Percentiles rank a stretch among this genome's conserved stretches.
Evolutionary conservation across 2,888 invertebrate genomes (phyloP).

Genomic region (Patella pellucida): DNA sequence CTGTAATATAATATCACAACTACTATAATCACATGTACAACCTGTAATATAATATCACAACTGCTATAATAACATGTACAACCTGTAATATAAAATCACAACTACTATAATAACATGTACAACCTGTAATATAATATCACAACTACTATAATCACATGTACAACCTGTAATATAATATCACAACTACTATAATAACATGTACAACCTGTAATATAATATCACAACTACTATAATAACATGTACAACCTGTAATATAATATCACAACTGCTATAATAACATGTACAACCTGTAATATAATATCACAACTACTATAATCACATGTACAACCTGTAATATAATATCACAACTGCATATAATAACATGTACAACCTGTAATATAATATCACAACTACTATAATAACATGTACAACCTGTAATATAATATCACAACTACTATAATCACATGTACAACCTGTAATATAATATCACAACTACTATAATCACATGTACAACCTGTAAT

Average conservation of each 20-base stretch:
- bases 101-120: no score
- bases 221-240: conserved; percentile 91
- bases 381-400: not conserved
- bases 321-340: not conserved
- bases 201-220: conserved; percentile 76
- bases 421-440: conserved; percentile 83
- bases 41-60: conserved; percentile 74
- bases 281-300: conserved; percentile 35
- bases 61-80: conserved; percentile 89
- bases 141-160: conserved; percentile 88
- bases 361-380: not conserved
- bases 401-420: not conserved
- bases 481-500: no score
- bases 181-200: no score
- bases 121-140: conserved; percentile 72
- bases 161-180: conserved; percentile 67
- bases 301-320: conserved; percentile 86
- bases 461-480: not conserved
- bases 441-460: conserved; percentile 85
- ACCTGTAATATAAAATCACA: not conserved
- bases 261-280: not conserved
- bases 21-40: no score
- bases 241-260: conserved; percentile 78
- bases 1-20: conserved; percentile 12
- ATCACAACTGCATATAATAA: conserved; percentile 25